Base-by-base conservation (phyloP, 2,888 invertebrate species). In the Ormyrus thymus region DNA sequence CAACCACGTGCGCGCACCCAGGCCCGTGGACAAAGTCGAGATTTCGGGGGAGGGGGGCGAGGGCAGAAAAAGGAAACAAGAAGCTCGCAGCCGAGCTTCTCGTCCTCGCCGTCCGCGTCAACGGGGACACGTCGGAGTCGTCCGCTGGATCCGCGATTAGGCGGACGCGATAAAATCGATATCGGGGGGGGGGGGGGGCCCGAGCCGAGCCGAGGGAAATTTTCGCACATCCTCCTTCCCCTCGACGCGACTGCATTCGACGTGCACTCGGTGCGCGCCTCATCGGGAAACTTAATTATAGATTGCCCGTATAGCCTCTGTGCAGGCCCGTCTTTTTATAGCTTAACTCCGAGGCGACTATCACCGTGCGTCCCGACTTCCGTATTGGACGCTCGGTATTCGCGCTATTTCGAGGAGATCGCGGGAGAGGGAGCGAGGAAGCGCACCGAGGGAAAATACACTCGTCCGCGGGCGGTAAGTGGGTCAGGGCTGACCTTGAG, bases 401-500 rank as follows among this genome's bases (percentile, higher is more conserved):
- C 10, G 15, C 50, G 13, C 50, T 6, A 46, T 58, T 65, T 56
- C 13, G 13, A 50, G 48, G 55, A 45, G 13, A 29, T 50, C 29
- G 29, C 0, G 29, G 0, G 29, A 3, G 29, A 4, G 29, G 4
- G 29, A 29, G 29, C 2, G 29, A 3, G 29, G 29, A 29, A 29
- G 29, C 2, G 29, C 29, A 1, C 0, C 11, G 29, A 51, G 15
- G 9, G 29, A 5, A 50, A 65, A 65, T 53, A 7, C 8, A 51
- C 29, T 29, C 45, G 55, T 45, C 29, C 7, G 55, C 59, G 15
- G 7, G 4, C 48, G 50, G 10, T 43, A 15, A 45, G 10, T 48
- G 51, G 15, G 13, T 43, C 45, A n/a, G 43, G n/a, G 64, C 78
- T 81, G 87, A 90, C 90, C 90, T 90, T 90, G 84, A 90, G 86